Evolutionary conservation across 2,888 invertebrate genomes (phyloP), one percentile per base, ranked within the genome.

Genomic region (Xanthia icteritia): DNA sequence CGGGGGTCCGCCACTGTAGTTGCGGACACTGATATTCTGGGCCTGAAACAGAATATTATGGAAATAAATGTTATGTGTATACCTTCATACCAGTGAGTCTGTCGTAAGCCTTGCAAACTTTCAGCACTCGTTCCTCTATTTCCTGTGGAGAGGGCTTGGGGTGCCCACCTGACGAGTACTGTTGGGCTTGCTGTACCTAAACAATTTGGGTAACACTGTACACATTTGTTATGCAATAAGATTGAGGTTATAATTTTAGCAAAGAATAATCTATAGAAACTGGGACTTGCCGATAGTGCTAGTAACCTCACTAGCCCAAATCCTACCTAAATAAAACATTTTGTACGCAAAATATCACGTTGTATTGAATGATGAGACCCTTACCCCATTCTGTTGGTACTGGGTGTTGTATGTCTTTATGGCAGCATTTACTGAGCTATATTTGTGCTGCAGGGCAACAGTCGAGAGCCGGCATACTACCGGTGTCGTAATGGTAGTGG

Each of bases 61-160:
- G 86, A 92, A 90, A 89, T 92, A 94, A 95, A 95, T 92, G 90
- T 91, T 89, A 83, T 80, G 79, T 87, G 91, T 89, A 93, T 98
- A 99, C 99, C 99, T 99, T 98, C 89, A 98, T 97, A 88, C 97
- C 97, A 89, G 98, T 97, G 91, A 99, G 97, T 97, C 99, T 99
- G 97, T 99, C 99, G 97, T 98, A 99, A 85, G 98, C 97, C 90
- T 97, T 97, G 96, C 99, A 98, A 92, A 99, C 99, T 97, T 98
- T 98, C 92, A 99, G 95, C 81, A 99, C 99, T 92, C 99, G 97
- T 81, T 98, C 97, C 94, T 97, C 97, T 90, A 99, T 98, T 92
- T 98, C 97, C 92, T 97, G 97, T 91, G 97, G 93, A 64, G 97
- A 96, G 86, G 96, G 97, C 93, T 97, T 97, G 82, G 94, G 86